phyloP scores from a whole-genome alignment of 2,113 vertebrate genomes.

The Bubo blakistoni region DNA sequence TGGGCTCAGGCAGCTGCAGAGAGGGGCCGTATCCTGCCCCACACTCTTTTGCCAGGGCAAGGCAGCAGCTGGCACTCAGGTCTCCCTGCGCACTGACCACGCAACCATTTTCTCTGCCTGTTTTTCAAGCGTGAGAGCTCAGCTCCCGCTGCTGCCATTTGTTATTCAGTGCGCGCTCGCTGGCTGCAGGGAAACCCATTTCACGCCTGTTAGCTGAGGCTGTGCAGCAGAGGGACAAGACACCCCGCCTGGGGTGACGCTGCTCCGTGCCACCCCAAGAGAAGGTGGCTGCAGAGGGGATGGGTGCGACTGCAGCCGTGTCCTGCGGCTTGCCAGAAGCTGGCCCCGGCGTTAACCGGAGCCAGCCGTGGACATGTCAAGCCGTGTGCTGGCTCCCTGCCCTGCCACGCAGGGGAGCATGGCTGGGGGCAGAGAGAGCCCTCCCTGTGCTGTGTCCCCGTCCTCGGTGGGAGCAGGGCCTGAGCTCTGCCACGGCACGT shows the following conservation, averaged over 20 bases:
- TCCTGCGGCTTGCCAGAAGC: not conserved
- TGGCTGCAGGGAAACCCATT: not conserved
- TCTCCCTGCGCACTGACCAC: not conserved
- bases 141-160: not conserved
- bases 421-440: not conserved
- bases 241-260: rapidly evolving
- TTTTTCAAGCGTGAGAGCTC: not conserved
- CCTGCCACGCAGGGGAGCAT: not conserved
- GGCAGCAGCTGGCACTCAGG: not conserved
- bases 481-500: not conserved
- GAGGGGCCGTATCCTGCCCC: not conserved
- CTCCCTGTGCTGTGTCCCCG: rapidly evolving
- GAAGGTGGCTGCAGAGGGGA: not conserved
- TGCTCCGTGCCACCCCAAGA: rapidly evolving
- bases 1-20: not conserved
- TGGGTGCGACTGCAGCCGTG: rapidly evolving
- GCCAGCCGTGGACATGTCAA: not conserved
- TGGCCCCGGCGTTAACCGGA: rapidly evolving
- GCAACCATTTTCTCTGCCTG: not conserved
- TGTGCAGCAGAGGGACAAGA: not conserved
- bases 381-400: not conserved
- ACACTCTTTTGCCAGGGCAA: rapidly evolving
- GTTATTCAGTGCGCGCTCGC: not conserved
- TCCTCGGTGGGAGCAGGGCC: not conserved
- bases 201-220: not conserved